These are phyloP conservation scores for Spermophilus dauricus DNA, from an alignment of 2,113 vertebrate species.

Conservation along the genomic window DNA sequence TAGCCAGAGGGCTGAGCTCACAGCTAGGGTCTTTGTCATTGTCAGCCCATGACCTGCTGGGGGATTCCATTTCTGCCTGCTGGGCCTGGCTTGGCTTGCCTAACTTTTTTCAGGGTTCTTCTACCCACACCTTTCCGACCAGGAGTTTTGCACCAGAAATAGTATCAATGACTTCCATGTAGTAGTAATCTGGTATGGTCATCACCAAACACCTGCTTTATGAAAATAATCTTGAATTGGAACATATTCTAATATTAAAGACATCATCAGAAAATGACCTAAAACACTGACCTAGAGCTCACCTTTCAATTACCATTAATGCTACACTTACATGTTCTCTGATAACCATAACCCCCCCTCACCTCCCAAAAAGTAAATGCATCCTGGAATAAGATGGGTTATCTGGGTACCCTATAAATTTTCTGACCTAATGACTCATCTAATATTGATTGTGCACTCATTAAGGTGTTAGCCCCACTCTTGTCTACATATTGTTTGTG, in stretches of 20 bases:
- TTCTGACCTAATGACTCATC: not conserved
- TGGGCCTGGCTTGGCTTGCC: not conserved
- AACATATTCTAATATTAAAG: not conserved
- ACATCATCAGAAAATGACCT: not conserved
- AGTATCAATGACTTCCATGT: not conserved
- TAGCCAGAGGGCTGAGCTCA: not conserved
- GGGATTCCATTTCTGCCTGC: not conserved
- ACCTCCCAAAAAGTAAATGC: not conserved
- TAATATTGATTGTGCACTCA: not conserved
- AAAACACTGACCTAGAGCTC: not conserved
- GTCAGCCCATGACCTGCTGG: rapidly evolving
- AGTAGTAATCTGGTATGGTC: not conserved
- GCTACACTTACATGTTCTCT: not conserved
- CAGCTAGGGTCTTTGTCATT: rapidly evolving
- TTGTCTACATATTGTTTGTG: not conserved
- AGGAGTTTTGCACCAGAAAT: not conserved
- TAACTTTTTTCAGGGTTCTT: rapidly evolving
- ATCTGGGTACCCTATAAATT: not conserved
- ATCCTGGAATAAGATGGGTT: not conserved
- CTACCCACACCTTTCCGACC: rapidly evolving
- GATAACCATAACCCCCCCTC: not conserved
- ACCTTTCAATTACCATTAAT: not conserved
- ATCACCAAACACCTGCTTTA: slow-evolving; percentile 52
- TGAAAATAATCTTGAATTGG: slow-evolving; percentile 27
- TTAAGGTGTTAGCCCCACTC: not conserved